Conservation (phyloP, 53 echinoderm and acorn worm genomes). For the Paelopatides confundens region DNA sequence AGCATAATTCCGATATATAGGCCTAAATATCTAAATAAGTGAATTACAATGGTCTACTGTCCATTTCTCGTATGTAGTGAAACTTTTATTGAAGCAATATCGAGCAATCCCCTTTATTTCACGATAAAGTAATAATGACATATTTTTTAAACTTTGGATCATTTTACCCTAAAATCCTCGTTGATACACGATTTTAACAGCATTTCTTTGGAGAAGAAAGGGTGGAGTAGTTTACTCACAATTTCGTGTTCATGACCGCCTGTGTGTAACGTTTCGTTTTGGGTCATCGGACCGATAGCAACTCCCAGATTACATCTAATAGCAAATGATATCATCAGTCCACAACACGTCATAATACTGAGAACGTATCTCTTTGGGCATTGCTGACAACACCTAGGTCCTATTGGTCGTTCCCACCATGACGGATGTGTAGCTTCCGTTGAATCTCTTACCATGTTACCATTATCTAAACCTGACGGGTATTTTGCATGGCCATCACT, state of each 20-base stretch:
- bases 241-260: slow-evolving; percentile 82
- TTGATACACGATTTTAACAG: no score
- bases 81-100: not conserved
- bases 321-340: slow-evolving; percentile 93
- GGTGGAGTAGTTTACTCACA: slow-evolving; percentile 78
- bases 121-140: no score
- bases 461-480: slow-evolving; percentile 56
- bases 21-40: no score
- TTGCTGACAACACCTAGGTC: slow-evolving; percentile 28
- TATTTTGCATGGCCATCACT: slow-evolving; percentile 54
- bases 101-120: no score
- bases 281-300: slow-evolving; percentile 94
- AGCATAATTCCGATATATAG: no score
- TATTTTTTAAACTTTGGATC: no score
- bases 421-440: slow-evolving; percentile 9
- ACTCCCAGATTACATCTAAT: slow-evolving; percentile 96
- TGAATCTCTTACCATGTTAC: slow-evolving; percentile 56
- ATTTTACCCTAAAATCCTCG: no score
- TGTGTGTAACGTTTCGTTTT: slow-evolving; percentile 92
- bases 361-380: slow-evolving; percentile 88
- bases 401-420: slow-evolving; percentile 27
- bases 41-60: no score
- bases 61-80: no score
- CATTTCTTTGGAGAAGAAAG: no score
- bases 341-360: slow-evolving; percentile 86